A percentile compares a stretch with the other conserved stretches of the same genome.
Conservation (phyloP, 2,797 vertebrate species). For the Melanotaenia parkinsoni region DNA sequence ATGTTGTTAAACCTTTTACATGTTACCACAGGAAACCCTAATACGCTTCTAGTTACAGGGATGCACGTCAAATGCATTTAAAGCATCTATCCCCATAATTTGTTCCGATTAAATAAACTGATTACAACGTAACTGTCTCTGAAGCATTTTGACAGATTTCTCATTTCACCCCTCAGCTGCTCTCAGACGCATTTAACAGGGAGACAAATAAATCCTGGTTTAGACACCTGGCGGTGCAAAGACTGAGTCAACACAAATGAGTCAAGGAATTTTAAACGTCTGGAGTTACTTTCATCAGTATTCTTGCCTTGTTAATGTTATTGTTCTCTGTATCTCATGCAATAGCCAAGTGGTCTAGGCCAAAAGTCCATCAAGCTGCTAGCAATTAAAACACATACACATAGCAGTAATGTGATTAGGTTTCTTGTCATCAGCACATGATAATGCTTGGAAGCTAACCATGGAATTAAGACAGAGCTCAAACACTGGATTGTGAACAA, state of each 20-base stretch:
- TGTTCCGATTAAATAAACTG: slow-evolving; percentile 39
- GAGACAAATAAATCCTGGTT: slow-evolving; percentile 40
- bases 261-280: slow-evolving; percentile 32
- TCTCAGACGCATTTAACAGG: slow-evolving; percentile 25
- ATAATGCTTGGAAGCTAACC: slow-evolving; percentile 47
- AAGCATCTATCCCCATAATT: slow-evolving; percentile 25
- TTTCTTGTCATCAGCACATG: slow-evolving; percentile 47
- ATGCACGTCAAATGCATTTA: not conserved
- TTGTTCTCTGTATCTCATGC: slow-evolving; percentile 46
- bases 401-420: slow-evolving; percentile 38
- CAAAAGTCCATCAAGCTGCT: slow-evolving; percentile 22
- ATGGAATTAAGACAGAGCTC: slow-evolving; percentile 53
- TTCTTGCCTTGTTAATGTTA: slow-evolving; percentile 48
- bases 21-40: slow-evolving; percentile 14
- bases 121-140: slow-evolving; percentile 37
- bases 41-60: slow-evolving; percentile 24
- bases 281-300: slow-evolving; percentile 34
- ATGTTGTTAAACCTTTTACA: slow-evolving; percentile 21
- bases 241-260: slow-evolving; percentile 43
- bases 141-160: slow-evolving; percentile 43
- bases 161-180: slow-evolving; percentile 54
- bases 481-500: slow-evolving; percentile 62
- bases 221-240: slow-evolving; percentile 33
- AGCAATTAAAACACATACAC: slow-evolving; percentile 50
- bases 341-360: slow-evolving; percentile 33